Evolutionary conservation across 2,797 vertebrate species (phyloP).

Genomic region (Scolopax rusticola): DNA sequence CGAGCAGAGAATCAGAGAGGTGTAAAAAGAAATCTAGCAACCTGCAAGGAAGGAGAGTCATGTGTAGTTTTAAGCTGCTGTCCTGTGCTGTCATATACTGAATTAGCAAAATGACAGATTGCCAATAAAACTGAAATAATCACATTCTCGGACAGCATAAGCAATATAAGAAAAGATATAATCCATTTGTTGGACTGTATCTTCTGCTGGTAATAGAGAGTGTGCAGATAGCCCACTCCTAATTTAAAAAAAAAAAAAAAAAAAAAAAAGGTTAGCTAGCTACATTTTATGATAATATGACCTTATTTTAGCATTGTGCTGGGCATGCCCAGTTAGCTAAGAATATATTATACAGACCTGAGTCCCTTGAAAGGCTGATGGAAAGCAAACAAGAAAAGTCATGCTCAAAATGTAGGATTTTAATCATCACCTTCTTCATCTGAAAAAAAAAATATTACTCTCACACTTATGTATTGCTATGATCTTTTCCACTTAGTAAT

Average conservation of each 20-base stretch:
- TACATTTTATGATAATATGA: neutral
- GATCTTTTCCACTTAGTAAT: neutral
- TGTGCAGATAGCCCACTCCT: neutral
- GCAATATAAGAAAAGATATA: neutral
- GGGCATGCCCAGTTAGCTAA: neutral
- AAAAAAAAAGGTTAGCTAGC: neutral
- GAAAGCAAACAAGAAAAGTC: neutral
- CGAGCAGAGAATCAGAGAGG: neutral
- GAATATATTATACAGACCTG: neutral
- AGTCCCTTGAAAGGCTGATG: neutral
- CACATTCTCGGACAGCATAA: neutral
- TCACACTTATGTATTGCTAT: neutral
- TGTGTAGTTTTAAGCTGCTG: neutral
- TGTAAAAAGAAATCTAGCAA: neutral
- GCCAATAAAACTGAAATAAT: constrained; percentile 3
- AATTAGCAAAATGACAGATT: constrained; percentile 28
- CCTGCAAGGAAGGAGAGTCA: neutral
- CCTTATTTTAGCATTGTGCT: neutral
- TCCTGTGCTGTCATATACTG: neutral
- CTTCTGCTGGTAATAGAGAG: neutral
- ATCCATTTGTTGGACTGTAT: neutral
- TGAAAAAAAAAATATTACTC: neutral
- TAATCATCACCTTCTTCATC: neutral
- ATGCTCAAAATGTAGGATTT: neutral
- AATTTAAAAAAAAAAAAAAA: neutral